These are phyloP conservation scores for Megamerina dolium DNA, from an alignment of 2,888 invertebrate genomes.

Conservation along the genomic window DNA sequence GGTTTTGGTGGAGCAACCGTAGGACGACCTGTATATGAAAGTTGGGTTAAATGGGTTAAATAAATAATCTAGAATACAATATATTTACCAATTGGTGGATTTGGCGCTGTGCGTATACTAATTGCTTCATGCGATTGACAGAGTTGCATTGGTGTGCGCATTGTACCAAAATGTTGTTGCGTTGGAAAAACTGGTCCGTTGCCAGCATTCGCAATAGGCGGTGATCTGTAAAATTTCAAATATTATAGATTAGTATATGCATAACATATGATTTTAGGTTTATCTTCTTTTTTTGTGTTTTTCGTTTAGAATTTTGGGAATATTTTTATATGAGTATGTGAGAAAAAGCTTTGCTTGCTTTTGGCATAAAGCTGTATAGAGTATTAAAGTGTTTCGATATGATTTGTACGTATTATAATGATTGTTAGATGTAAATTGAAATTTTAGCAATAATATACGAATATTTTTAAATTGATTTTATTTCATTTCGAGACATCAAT, in stretches of 20 bases:
- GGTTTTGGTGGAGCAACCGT: constrained; percentile 43
- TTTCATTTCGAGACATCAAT: too few relatives aligned
- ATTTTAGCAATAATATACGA: too few relatives aligned
- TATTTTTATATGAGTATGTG: too few relatives aligned
- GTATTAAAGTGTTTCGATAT: too few relatives aligned
- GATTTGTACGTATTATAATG: too few relatives aligned
- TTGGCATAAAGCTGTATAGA: too few relatives aligned
- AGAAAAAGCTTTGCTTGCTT: too few relatives aligned
- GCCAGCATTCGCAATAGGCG: constrained; percentile 41
- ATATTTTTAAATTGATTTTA: too few relatives aligned
- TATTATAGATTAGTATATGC: not conserved
- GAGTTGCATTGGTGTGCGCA: constrained; percentile 42
- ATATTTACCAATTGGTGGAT: constrained; percentile 43
- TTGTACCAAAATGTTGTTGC: constrained; percentile 47
- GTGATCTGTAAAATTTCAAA: constrained; percentile 35
- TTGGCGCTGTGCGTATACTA: constrained; percentile 42
- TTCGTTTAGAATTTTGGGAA: too few relatives aligned
- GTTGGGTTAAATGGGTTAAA: not conserved
- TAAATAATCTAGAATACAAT: not conserved
- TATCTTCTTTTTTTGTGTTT: too few relatives aligned
- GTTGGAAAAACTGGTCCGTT: constrained; percentile 41
- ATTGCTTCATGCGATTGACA: constrained; percentile 43
- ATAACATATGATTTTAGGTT: too few relatives aligned
- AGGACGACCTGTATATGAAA: constrained; percentile 38
- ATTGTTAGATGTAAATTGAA: too few relatives aligned